Evolutionary conservation across 2,888 invertebrate genomes (phyloP), one percentile per base, ranked within the genome.

Genomic region (Patella pellucida): DNA sequence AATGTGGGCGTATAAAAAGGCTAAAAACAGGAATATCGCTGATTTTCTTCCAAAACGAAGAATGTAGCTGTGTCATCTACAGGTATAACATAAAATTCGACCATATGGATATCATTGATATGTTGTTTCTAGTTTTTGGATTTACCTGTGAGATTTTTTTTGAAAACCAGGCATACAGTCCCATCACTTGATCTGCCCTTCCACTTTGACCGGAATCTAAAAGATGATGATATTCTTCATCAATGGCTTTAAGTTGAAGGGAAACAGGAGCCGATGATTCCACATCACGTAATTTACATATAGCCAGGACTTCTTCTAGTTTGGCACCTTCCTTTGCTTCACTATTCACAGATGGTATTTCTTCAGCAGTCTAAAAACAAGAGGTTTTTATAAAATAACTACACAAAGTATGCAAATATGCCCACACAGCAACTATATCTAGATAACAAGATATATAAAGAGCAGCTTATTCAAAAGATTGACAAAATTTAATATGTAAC

Each of bases 271-370:
- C 86, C 9, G 83, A 77, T 3, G 82, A 74, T 9, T 85, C 85
- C 5, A 89, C 89, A 3, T 89, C 89, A 71, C 86, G 86, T 51
- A 91, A 78, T 78, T 87, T 85, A 82, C 90, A 89, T 54, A 91
- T 90, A 23, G 91, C 91, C 72, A 80, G 83, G 80, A 88, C 88
- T 75, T 91, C 91, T 72, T 91, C 91, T 69, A 85, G 87, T 77
- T 89, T 90, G 11, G 89, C 89, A 76, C 90, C 89, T 80, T 90
- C 90, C 75, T 85, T 83, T 12, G 90, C 90, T 81, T 86, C 80
- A 11, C 85, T 73, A 71, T 89, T 88, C n/a, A 86, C 78, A 9
- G 85, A 83, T 15, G 86, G 85, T 16, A 84, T 62, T 19, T 85
- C 85, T 50, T 81, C 83, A 74, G 80, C 80, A n/a, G 75, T 80